Evolutionary conservation across 2,113 vertebrate genomes (phyloP), one percentile per base, ranked within the genome.

Genomic region (Thermophis baileyi): DNA sequence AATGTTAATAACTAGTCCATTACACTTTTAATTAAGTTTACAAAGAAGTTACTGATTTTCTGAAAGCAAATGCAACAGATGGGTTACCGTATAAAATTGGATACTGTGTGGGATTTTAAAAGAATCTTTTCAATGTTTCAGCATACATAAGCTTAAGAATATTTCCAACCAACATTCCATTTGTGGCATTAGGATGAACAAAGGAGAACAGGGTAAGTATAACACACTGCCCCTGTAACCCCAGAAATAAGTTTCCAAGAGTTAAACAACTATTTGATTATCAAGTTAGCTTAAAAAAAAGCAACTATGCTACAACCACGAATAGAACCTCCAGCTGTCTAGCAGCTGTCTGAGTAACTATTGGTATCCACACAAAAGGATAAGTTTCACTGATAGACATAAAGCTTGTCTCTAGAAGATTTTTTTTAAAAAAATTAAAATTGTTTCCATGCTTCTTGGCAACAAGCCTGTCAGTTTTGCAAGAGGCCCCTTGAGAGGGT

Each of bases 371-470:
- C 4, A 93, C 0, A 44, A 1, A 35, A 91, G 94, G 94, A 92
- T 91, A 95, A 93, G 44, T 88, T 89, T 51, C 87, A 95, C 91
- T 88, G 85, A 95, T 92, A 27, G 51, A 91, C 40, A 95, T 11
- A 93, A 94, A 96, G 93, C 90, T 85, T 24, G 92, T 93, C 94
- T 94, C 85, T 93, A 35, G 24, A 93, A 57, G 89, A 85, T 50
- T 87, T 51, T 87, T 50, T 51, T 86, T 25, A 51, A 91, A 88
- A 90, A 88, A 53, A 74, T 9, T 57, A 89, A 89, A 85, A 35
- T 94, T 94, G 95, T 94, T 88, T 91, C 35, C 90, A 94, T n/a
- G 30, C 60, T 94, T 11, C n/a, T 93, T 91, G 89, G 93, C 92
- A 95, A 93, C 54, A 40, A 85, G 11, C 3, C 55, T 53, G 93